phyloP scores from a whole-genome alignment of 2,113 vertebrate genomes.

The Perccottus glenii region DNA sequence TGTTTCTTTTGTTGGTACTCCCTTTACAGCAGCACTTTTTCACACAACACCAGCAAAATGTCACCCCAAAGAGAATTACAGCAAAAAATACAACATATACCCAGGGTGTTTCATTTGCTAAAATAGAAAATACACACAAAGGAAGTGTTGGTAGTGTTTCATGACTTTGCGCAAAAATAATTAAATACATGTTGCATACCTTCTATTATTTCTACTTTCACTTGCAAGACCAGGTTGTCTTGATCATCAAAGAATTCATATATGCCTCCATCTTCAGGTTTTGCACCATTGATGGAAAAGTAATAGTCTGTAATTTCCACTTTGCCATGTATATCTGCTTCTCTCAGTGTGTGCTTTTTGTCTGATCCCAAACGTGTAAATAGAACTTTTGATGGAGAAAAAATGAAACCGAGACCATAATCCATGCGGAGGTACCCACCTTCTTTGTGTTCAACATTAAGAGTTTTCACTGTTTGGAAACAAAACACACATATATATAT shows the following conservation, averaged over 20 bases:
- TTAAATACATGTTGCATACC: conserved; percentile 31
- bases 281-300: background rate
- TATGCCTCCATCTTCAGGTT: conserved; percentile 7
- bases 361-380: background rate
- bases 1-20: conserved; percentile 16
- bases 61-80: rapidly evolving
- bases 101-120: background rate
- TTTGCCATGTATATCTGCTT: background rate
- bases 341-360: rapidly evolving
- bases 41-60: conserved; percentile 24
- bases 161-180: too few relatives aligned
- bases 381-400: background rate
- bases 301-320: rapidly evolving
- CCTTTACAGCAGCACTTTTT: conserved; percentile 47
- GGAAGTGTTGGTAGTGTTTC: background rate
- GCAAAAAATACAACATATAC: background rate
- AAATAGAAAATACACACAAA: background rate
- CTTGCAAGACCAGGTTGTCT: conserved; percentile 16
- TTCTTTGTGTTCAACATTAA: rapidly evolving
- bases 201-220: rapidly evolving
- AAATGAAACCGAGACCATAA: rapidly evolving
- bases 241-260: conserved; percentile 39
- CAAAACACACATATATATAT: background rate
- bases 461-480: conserved; percentile 18
- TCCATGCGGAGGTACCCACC: rapidly evolving